phyloP scores from a whole-genome alignment of 2,888 invertebrate genomes.

The Eumerus sabulonum region DNA sequence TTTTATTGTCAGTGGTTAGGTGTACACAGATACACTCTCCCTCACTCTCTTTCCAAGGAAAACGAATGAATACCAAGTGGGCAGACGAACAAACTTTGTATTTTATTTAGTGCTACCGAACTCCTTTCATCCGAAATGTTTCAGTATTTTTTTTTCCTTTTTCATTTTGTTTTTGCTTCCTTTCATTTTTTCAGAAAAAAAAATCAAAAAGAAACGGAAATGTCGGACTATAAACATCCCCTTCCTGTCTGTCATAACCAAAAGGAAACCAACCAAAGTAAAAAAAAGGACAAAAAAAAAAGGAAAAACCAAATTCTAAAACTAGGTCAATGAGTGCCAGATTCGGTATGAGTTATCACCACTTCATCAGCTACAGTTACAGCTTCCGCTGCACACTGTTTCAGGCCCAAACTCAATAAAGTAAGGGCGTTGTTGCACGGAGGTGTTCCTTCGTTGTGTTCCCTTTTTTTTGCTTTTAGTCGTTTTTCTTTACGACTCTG shows the following conservation, averaged over 20 bases:
- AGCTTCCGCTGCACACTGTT: too few relatives aligned
- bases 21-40: too few relatives aligned
- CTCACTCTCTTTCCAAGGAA: conserved; percentile 10
- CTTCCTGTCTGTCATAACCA: background rate
- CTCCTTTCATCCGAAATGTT: conserved; percentile 40
- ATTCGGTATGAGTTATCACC: background rate
- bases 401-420: too few relatives aligned
- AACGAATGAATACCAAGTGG: conserved; percentile 6
- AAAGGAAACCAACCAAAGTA: conserved; percentile 2
- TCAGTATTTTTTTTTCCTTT: conserved; percentile 11
- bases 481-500: background rate
- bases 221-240: conserved; percentile 19
- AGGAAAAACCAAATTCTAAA: background rate
- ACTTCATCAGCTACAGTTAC: too few relatives aligned
- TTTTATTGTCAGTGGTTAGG: too few relatives aligned
- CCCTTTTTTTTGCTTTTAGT: too few relatives aligned
- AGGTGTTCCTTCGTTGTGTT: too few relatives aligned
- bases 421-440: too few relatives aligned
- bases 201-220: conserved; percentile 13
- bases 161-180: background rate
- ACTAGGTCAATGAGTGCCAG: background rate
- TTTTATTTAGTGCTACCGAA: conserved; percentile 46
- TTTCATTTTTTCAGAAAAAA: too few relatives aligned
- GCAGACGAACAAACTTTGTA: conserved; percentile 11
- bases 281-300: conserved; percentile 33